A percentile compares a stretch with the other conserved stretches of the same genome.
Conservation (phyloP, 1,140 invertebrate species). For the Bombus cullumanus region DNA sequence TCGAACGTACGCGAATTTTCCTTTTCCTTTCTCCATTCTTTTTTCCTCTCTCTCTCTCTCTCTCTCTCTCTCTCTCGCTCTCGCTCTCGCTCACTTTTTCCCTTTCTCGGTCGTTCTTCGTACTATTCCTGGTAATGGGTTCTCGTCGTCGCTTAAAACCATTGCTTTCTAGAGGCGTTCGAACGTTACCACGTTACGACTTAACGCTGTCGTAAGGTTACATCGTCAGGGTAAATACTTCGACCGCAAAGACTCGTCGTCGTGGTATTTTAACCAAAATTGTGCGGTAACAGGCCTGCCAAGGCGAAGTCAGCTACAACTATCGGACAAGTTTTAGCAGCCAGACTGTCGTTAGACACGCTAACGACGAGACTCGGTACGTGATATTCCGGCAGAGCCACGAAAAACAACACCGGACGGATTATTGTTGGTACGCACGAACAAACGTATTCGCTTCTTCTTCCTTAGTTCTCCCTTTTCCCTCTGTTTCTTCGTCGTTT, state of each 20-base stretch:
- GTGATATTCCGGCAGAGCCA: slow-evolving; percentile 8
- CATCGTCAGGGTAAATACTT: slow-evolving; percentile 57
- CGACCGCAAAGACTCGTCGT: slow-evolving; percentile 55
- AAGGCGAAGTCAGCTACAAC: slow-evolving; percentile 45
- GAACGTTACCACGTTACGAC: slow-evolving; percentile 34
- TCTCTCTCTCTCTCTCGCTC: no score
- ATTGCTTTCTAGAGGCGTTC: slow-evolving; percentile 11
- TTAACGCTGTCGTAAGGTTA: slow-evolving; percentile 34
- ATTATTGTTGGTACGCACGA: slow-evolving; percentile 37
- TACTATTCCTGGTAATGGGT: slow-evolving; percentile 21
- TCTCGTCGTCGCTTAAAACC: slow-evolving; percentile 6
- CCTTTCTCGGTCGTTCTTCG: neutral
- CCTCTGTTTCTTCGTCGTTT: neutral
- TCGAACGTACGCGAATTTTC: slow-evolving; percentile 11
- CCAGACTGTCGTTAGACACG: slow-evolving; percentile 72
- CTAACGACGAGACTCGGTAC: slow-evolving; percentile 53
- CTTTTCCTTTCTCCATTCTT: neutral
- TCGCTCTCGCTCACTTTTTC: no score
- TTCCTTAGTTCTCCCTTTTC: no score
- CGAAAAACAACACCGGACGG: slow-evolving; percentile 32
- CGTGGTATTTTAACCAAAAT: slow-evolving; percentile 53
- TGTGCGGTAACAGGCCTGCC: slow-evolving; percentile 46
- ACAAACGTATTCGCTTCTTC: neutral
- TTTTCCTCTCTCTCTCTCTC: no score
- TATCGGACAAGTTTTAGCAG: slow-evolving; percentile 57